Evolutionary conservation across 2,797 vertebrate genomes (phyloP).

Genomic region (Paguma larvata): DNA sequence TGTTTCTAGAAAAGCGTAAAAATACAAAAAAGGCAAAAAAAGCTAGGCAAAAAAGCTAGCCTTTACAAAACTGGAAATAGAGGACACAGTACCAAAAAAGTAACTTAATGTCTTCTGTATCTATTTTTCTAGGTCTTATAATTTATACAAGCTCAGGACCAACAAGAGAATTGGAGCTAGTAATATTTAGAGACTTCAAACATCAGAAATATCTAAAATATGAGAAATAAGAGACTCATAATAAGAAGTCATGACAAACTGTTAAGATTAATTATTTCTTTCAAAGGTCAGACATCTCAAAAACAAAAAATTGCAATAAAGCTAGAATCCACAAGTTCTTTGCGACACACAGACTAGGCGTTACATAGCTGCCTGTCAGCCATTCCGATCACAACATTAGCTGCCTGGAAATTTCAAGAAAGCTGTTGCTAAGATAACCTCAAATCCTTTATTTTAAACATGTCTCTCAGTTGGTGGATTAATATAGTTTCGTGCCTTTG

Average conservation of each 20-base stretch:
- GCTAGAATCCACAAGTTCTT: slow-evolving; percentile 4
- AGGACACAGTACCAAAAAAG: neutral
- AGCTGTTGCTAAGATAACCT: neutral
- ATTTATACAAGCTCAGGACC: neutral
- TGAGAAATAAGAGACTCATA: neutral
- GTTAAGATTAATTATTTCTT: neutral
- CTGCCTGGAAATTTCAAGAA: neutral
- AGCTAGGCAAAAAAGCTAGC: neutral
- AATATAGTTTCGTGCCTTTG: slow-evolving; percentile 20
- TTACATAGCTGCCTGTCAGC: neutral
- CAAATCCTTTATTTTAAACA: slow-evolving; percentile 55
- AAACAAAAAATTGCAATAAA: neutral
- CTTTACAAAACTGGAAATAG: neutral
- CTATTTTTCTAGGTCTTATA: neutral
- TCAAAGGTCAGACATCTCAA: neutral
- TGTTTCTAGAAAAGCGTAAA: neutral
- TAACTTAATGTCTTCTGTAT: neutral
- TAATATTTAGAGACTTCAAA: neutral
- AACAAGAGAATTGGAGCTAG: neutral
- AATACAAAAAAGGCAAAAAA: too few relatives aligned
- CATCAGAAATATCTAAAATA: neutral
- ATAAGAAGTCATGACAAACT: neutral
- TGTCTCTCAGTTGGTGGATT: neutral
- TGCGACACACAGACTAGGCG: neutral
- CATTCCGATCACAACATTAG: neutral